Percentiles rank a stretch among this genome's conserved stretches.
Evolutionary conservation across 2,888 invertebrate species (phyloP).

Genomic region (Eristalinus aeneus): DNA sequence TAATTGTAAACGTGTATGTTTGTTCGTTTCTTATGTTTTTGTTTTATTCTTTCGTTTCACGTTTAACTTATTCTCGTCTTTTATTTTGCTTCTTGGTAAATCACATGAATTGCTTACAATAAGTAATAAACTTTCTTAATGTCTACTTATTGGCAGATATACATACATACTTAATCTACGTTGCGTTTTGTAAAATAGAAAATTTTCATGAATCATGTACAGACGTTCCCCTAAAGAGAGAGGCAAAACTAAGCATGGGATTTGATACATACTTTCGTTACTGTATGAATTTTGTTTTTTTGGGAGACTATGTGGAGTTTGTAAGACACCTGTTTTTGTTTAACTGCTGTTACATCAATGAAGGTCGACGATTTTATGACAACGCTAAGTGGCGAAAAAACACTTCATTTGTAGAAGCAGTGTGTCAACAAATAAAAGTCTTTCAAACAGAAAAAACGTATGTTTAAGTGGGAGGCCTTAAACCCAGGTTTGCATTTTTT

Average conservation of each 20-base stretch:
- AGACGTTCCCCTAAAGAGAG: not conserved
- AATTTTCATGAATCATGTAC: not conserved
- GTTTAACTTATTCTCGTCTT: not conserved
- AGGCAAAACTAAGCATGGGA: not conserved
- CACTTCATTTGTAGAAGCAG: too few relatives aligned
- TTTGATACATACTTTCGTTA: not conserved
- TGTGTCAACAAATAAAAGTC: too few relatives aligned
- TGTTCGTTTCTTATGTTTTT: not conserved
- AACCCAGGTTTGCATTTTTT: too few relatives aligned
- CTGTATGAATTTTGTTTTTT: constrained; percentile 31
- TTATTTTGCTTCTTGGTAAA: constrained; percentile 40
- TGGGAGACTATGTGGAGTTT: too few relatives aligned
- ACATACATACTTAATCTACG: not conserved
- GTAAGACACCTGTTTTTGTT: too few relatives aligned
- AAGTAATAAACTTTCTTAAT: constrained; percentile 37
- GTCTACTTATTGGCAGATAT: constrained; percentile 43
- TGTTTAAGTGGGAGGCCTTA: too few relatives aligned
- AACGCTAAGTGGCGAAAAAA: too few relatives aligned
- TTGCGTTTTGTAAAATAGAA: not conserved
- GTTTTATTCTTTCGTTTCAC: not conserved
- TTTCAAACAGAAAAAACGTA: too few relatives aligned
- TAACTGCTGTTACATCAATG: too few relatives aligned
- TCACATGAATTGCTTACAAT: constrained; percentile 49
- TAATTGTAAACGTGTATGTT: not conserved
- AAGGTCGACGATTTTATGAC: too few relatives aligned